Evolutionary conservation across 2,113 vertebrate species (phyloP).

Genomic region (Archocentrus centrarchus): DNA sequence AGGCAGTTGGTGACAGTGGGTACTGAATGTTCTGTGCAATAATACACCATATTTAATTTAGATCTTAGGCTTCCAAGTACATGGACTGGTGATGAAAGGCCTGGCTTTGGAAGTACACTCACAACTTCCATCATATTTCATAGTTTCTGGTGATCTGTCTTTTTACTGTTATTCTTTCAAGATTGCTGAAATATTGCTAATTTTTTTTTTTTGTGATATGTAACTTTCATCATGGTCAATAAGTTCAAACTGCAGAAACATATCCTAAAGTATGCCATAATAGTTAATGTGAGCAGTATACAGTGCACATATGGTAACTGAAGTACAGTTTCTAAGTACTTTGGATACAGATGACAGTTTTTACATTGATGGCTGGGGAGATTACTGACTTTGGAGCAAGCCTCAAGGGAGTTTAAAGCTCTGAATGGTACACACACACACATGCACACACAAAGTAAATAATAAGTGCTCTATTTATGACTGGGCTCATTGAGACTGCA

Average conservation of each 20-base stretch:
- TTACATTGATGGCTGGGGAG: constrained; percentile 32
- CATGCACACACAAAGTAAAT: neutral
- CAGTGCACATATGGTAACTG: neutral
- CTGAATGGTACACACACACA: neutral
- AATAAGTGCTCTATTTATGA: neutral
- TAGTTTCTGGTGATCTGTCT: neutral
- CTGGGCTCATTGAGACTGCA: neutral
- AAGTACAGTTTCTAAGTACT: constrained; percentile 7
- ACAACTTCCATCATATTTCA: neutral
- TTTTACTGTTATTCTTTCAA: neutral
- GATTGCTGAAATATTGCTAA: neutral
- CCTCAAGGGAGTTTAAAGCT: neutral
- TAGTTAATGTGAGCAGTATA: neutral
- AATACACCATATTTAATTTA: constrained; percentile 19
- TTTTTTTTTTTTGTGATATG: neutral
- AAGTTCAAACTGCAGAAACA: neutral
- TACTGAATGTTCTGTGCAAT: constrained; percentile 17
- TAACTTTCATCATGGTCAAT: neutral
- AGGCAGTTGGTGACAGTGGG: neutral
- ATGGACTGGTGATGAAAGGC: constrained; percentile 4
- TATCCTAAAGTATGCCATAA: neutral
- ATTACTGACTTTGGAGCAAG: constrained; percentile 29
- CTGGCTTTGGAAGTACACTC: neutral
- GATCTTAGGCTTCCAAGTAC: constrained; percentile 3
- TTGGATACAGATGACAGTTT: constrained; percentile 20